Percentiles rank a stretch among this genome's conserved stretches.
Evolutionary conservation across 2,113 vertebrate genomes (phyloP).

Genomic region (Polyodon spathula): DNA sequence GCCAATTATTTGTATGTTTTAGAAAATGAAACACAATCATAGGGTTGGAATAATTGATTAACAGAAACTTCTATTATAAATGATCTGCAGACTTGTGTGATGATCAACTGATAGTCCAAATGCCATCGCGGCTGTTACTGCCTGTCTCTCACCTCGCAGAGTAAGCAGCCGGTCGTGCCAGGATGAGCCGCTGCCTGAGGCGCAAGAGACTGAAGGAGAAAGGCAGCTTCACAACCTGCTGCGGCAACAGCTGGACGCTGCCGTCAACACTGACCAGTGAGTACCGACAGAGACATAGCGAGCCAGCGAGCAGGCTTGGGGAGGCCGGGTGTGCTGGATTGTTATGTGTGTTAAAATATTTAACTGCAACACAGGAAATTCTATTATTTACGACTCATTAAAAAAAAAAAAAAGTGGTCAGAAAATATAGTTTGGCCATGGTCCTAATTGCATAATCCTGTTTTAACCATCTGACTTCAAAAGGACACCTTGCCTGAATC

Average conservation of each 20-base stretch:
- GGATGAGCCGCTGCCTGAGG: constrained; percentile 73
- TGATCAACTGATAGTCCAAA: too few species aligned
- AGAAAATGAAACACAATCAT: too few species aligned
- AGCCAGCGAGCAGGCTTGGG: too few species aligned
- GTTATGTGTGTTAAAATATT: too few species aligned
- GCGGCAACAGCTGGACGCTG: constrained; percentile 78
- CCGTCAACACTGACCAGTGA: constrained; percentile 56
- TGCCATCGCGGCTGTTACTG: too few species aligned
- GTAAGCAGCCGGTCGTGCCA: constrained; percentile 66
- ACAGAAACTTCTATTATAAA: too few species aligned
- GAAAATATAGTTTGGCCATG: too few species aligned
- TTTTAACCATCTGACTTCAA: constrained; percentile 47
- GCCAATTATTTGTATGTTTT: too few species aligned
- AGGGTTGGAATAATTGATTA: too few species aligned
- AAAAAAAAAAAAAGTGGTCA: not conserved
- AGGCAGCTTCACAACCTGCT: constrained; percentile 85
- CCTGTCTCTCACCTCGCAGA: constrained; percentile 36
- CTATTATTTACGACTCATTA: not conserved
- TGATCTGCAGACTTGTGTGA: too few species aligned
- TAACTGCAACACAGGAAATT: not conserved
- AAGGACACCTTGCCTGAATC: not conserved
- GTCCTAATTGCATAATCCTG: not conserved
- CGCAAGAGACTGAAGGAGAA: constrained; percentile 90
- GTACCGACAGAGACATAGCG: not conserved
- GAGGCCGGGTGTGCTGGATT: too few species aligned